Base-by-base conservation (phyloP, 2,113 vertebrate species). In the Synodontis membranacea region DNA sequence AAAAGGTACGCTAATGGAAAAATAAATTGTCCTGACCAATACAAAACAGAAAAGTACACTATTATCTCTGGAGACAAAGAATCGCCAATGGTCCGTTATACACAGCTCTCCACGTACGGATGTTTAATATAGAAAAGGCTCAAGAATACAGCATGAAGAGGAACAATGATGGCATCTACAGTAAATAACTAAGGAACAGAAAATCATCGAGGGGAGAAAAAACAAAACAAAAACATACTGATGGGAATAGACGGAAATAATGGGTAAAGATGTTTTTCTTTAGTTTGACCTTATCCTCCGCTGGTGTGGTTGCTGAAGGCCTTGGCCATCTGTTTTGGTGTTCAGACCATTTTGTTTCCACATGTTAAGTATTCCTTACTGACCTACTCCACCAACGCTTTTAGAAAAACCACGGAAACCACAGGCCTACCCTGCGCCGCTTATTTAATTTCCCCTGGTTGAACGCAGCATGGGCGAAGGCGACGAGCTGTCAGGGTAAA, bases 401-500 rank as follows among this genome's bases (percentile, higher is more conserved):
- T 11, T 5, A 37, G 68, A 48, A 39, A 39, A 82, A 48, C 34
- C 72, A 42, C 39, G 31, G 72, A 46, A 56, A 54, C 62, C 21
- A 52, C 54, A 37, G 83, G 58, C 76, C n/a, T 31, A 76, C 64
- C 58, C 58, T 1, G 58, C 21, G 37, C 56, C 34, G 31, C 82
- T 5, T 17, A 44, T 66, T 81, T 86, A 88, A 88, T 86, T 86
- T 80, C 74, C 84, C 80, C 76, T 37, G 84, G 76, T 58, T 50
- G 19, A 50, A 64, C 37, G 42, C 28, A 39, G 31, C 64, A 68
- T 11, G 39, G 25, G 31, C 10, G 52, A 74, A 68, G 70, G 60
- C 37, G 72, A 80, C 74, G 5, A 21, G 68, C 84, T 87, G 85
- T 89, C 84, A 74, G 58, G 81, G 79, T 86, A 60, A 84, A 89